These are phyloP conservation scores for Cacoxenus indagator DNA, from an alignment of 2,888 invertebrate species.

Conservation along the genomic window DNA sequence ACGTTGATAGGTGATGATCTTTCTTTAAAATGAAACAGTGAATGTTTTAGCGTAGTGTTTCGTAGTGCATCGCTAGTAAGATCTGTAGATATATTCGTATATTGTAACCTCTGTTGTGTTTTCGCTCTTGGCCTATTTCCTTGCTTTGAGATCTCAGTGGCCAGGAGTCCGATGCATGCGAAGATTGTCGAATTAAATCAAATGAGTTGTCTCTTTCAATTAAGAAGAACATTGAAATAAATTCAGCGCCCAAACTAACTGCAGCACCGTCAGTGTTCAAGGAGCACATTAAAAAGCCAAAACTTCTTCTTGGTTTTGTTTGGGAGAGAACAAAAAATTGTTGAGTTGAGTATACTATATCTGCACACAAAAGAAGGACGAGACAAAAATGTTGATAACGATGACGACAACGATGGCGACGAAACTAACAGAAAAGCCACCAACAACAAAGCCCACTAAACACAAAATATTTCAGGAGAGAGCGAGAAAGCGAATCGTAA, in stretches of 20 bases:
- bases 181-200: too few relatives aligned
- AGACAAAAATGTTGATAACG: not conserved
- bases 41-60: too few relatives aligned
- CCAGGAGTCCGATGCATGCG: too few relatives aligned
- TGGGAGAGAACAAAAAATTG: not conserved
- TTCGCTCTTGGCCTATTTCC: too few relatives aligned
- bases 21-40: too few relatives aligned
- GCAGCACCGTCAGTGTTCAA: not conserved
- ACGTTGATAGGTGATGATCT: too few relatives aligned
- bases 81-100: too few relatives aligned
- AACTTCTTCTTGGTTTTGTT: constrained; percentile 19
- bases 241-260: not conserved
- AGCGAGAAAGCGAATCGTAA: not conserved
- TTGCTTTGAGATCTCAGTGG: too few relatives aligned
- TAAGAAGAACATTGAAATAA: too few relatives aligned
- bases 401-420: not conserved
- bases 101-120: too few relatives aligned
- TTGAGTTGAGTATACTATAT: not conserved
- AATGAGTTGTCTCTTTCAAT: too few relatives aligned
- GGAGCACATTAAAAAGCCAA: constrained; percentile 21
- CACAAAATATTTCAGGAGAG: not conserved
- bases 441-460: constrained; percentile 2
- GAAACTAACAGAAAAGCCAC: constrained; percentile 28
- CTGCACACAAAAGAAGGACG: constrained; percentile 12
- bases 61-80: too few relatives aligned